Conservation (phyloP, 2,888 invertebrate species). For the Spilosoma lubricipeda region DNA sequence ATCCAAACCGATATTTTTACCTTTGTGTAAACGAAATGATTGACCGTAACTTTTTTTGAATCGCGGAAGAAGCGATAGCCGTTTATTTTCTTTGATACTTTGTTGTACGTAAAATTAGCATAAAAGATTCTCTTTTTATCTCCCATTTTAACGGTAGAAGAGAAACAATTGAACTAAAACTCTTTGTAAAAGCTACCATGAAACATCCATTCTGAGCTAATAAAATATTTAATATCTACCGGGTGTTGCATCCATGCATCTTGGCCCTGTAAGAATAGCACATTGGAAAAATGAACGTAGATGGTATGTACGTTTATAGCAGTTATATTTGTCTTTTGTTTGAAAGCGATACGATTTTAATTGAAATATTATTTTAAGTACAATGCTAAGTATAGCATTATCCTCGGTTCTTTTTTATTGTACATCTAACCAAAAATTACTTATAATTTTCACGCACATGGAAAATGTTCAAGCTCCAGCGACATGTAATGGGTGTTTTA, state of each 20-base stretch:
- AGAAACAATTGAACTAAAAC: conserved; percentile 32
- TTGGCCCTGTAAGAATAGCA: conserved; percentile 14
- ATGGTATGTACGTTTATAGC: background rate
- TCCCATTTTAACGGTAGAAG: conserved; percentile 25
- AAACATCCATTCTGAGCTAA: conserved; percentile 29
- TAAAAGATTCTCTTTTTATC: conserved; percentile 35
- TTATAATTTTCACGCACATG: conserved; percentile 4
- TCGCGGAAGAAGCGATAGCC: conserved; percentile 35
- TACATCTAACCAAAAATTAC: conserved; percentile 6
- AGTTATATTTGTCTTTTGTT: background rate
- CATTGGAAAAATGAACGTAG: conserved; percentile 10
- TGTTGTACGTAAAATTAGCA: conserved; percentile 49
- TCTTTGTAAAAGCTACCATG: conserved; percentile 30
- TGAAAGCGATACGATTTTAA: background rate
- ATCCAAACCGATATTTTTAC: conserved; percentile 46
- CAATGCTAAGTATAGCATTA: background rate
- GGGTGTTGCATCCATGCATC: conserved; percentile 31
- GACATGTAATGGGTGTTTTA: conserved; percentile 36
- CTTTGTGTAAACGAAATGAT: conserved; percentile 40
- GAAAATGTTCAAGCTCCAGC: conserved; percentile 24
- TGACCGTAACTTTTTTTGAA: conserved; percentile 43
- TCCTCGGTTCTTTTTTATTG: background rate
- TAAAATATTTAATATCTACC: conserved; percentile 44
- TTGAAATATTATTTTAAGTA: background rate
- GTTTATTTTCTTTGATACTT: conserved; percentile 54